These are phyloP conservation scores for Hylyphantes graminicola DNA, from an alignment of 1,140 invertebrate genomes.

Conservation along the genomic window DNA sequence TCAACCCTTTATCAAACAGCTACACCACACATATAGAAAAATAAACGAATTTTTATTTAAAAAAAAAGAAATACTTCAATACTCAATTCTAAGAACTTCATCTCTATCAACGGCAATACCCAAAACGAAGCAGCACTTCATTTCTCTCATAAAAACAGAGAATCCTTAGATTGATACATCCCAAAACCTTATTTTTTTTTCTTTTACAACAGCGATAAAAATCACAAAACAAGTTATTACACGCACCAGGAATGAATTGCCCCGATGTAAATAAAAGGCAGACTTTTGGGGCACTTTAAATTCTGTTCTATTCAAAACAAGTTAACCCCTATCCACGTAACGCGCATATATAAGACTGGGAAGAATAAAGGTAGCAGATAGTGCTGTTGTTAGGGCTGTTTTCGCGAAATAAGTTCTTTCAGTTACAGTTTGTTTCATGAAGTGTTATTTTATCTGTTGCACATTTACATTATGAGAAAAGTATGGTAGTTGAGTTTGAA, in stretches of 20 bases:
- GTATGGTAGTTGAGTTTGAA: no score
- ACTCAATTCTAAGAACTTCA: no score
- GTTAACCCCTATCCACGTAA: constrained; percentile 8
- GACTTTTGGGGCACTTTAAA: not conserved
- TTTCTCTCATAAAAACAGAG: not conserved
- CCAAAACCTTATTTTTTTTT: not conserved
- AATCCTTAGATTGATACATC: not conserved
- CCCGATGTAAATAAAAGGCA: constrained; percentile 11
- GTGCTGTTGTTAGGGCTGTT: not conserved
- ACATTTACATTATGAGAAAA: no score
- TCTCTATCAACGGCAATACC: not conserved
- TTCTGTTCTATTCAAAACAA: constrained; percentile 34
- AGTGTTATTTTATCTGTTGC: no score
- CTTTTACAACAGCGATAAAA: constrained; percentile 18
- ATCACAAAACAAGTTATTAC: constrained; percentile 13
- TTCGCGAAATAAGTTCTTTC: no score
- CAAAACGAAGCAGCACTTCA: not conserved
- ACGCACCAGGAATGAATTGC: constrained; percentile 15
- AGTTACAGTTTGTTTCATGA: no score
- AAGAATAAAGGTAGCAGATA: constrained; percentile 15
- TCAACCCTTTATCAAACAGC: no score
- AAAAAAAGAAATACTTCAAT: no score
- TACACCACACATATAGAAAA: no score
- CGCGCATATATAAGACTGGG: not conserved
- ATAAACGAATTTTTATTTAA: no score